phyloP scores from a whole-genome alignment of 2,113 vertebrate genomes.

The Oreamnos americanus region DNA sequence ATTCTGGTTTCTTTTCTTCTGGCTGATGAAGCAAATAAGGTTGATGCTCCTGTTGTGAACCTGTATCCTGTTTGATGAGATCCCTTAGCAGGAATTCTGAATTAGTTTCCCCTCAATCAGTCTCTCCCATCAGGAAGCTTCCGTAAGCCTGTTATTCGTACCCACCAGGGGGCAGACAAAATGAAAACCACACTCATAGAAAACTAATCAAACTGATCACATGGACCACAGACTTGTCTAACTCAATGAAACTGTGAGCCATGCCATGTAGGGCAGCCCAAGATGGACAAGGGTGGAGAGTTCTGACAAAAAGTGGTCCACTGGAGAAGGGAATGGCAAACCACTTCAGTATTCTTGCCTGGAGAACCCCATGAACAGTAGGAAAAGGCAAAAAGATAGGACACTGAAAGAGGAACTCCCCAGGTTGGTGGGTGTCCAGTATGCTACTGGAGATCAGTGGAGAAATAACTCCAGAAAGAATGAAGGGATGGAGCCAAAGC shows the following conservation, averaged over 20 bases:
- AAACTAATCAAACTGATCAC: not conserved
- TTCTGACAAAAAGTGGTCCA: not conserved
- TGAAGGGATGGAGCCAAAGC: not conserved
- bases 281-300: not conserved
- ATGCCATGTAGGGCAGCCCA: not conserved
- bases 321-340: not conserved
- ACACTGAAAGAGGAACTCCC: not conserved
- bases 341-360: not conserved
- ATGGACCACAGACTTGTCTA: not conserved
- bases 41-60: not conserved
- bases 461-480: not conserved
- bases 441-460: not conserved
- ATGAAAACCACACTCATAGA: not conserved
- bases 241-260: not conserved
- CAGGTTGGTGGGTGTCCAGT: accelerated
- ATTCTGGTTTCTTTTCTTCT: not conserved
- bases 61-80: not conserved
- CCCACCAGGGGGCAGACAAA: not conserved
- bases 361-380: not conserved
- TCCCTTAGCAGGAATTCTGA: not conserved
- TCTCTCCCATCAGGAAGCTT: not conserved
- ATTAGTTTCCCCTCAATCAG: not conserved
- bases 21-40: not conserved
- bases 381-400: not conserved
- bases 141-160: not conserved